A percentile compares a stretch with the other conserved stretches of the same genome.
Conservation (phyloP, 2,113 vertebrate genomes). For the Gymnorhina tibicen region DNA sequence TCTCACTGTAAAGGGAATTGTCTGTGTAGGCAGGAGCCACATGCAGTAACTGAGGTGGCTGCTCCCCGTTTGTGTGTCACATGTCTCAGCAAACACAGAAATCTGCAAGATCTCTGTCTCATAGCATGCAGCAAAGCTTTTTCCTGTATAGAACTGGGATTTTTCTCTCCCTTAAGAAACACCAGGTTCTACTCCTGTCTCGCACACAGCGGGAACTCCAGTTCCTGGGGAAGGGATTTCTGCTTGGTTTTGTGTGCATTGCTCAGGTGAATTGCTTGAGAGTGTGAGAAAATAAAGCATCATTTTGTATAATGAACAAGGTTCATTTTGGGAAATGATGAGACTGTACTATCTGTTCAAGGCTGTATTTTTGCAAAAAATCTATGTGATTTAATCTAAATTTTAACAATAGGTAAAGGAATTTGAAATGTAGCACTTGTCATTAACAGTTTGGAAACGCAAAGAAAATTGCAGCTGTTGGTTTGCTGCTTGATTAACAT, state of each 20-base stretch:
- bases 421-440: neutral
- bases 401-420: neutral
- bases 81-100: neutral
- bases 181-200: neutral
- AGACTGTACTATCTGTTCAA: neutral
- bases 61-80: accelerated
- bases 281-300: neutral
- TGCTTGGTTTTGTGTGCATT: neutral
- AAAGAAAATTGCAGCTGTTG: neutral
- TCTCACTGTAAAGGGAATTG: neutral
- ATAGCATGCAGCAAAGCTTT: neutral
- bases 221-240: neutral
- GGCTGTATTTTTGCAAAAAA: neutral
- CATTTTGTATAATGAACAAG: neutral
- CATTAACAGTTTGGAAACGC: neutral
- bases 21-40: neutral
- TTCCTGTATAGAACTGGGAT: neutral
- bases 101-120: neutral
- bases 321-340: neutral
- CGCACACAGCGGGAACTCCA: accelerated
- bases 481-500: neutral
- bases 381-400: neutral
- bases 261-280: neutral
- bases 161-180: neutral
- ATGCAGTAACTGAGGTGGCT: neutral